Base-by-base conservation (phyloP, 2,888 invertebrate genomes). In the Stenodera caucasica region DNA sequence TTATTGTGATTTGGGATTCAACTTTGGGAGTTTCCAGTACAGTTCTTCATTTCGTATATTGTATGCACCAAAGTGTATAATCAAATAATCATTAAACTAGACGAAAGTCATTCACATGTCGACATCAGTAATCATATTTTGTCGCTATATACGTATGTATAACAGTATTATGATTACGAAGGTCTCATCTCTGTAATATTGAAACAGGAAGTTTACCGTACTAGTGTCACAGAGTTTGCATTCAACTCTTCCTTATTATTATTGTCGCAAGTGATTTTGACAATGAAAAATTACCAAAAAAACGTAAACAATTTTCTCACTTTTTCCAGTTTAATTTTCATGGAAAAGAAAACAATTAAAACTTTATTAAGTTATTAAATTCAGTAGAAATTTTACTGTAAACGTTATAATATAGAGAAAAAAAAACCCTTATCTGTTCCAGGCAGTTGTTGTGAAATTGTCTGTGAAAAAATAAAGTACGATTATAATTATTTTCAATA, bases 1-100 rank as follows among this genome's bases (percentile, higher is more conserved):
- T n/a, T n/a, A n/a, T n/a, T n/a, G n/a, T n/a, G n/a, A n/a, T n/a
- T n/a, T n/a, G n/a, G n/a, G n/a, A n/a, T n/a, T n/a, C n/a, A n/a
- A n/a, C n/a, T n/a, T n/a, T n/a, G n/a, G n/a, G n/a, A n/a, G n/a
- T n/a, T n/a, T n/a, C n/a, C n/a, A n/a, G n/a, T n/a, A n/a, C n/a
- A n/a, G n/a, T n/a, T n/a, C n/a, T n/a, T n/a, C n/a, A 21, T 21
- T 45, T 15, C 21, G 21, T 11, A 15, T 8, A 55, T 61, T 57
- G 61, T 61, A 64, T 66, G 63, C 65, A 65, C 56, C 64, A 54
- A 59, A 67, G 64, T 64, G 60, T 60, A 54, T 57, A 60, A 62
- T 64, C 63, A 64, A 66, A 67, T 65, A 61, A 67, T 64, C 59
- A 60, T 67, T 66, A 62, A 55, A 50, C 50, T 55, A 50, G 37